Conservation (phyloP, 2,888 invertebrate species). For the Apotomis betuletana region DNA sequence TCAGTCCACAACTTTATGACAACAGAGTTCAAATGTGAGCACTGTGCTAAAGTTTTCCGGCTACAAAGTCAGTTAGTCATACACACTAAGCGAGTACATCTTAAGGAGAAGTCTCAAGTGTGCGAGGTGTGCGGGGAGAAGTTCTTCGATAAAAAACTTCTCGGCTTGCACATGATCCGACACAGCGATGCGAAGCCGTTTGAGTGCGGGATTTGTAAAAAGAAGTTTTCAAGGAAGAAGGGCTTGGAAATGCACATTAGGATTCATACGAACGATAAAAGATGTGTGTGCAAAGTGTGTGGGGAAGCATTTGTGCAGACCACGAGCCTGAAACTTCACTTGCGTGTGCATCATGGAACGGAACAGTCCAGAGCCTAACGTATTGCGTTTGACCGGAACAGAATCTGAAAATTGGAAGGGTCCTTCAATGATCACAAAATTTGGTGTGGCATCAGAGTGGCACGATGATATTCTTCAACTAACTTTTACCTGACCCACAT, state of each 20-base stretch:
- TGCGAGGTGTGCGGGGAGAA: constrained; percentile 43
- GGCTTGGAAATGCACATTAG: constrained; percentile 54
- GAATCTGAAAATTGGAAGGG: too few species aligned
- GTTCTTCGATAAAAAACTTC: constrained; percentile 45
- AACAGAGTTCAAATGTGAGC: constrained; percentile 38
- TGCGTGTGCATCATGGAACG: constrained; percentile 53
- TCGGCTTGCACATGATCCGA: constrained; percentile 57
- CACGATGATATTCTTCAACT: too few species aligned
- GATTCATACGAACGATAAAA: constrained; percentile 66
- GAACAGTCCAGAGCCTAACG: neutral
- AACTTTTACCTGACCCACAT: too few species aligned
- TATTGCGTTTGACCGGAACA: too few species aligned
- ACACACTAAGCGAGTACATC: constrained; percentile 43
- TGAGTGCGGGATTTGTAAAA: constrained; percentile 54
- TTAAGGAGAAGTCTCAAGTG: constrained; percentile 43
- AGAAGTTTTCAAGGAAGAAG: constrained; percentile 49
- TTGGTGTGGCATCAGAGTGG: too few species aligned
- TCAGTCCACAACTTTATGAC: constrained; percentile 27
- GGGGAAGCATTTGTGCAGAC: constrained; percentile 62
- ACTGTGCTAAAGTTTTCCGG: constrained; percentile 46
- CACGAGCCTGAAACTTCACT: constrained; percentile 58
- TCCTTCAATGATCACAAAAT: too few species aligned
- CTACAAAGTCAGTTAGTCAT: constrained; percentile 38
- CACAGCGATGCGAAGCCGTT: constrained; percentile 59
- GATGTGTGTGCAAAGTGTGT: constrained; percentile 62